These are phyloP conservation scores for Drosophila aff. DNA, from an alignment of 1,140 invertebrate species.

Conservation along the genomic window DNA sequence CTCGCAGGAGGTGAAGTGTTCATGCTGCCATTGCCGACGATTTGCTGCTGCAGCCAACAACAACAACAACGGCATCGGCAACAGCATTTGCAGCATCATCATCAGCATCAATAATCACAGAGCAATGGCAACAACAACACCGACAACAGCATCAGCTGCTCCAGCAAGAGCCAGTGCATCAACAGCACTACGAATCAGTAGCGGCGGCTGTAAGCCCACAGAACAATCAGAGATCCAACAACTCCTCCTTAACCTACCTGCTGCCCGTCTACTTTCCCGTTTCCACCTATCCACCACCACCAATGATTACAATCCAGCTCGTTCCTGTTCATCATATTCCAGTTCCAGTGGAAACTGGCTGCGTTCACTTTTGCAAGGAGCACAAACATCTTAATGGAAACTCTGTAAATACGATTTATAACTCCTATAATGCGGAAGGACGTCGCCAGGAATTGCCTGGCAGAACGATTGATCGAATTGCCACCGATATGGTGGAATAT, in stretches of 20 bases:
- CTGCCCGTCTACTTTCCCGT: not conserved
- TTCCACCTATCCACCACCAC: too few relatives aligned
- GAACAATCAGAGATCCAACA: not conserved
- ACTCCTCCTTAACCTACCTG: not conserved
- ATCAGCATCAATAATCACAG: constrained; percentile 1
- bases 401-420: not conserved
- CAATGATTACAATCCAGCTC: not conserved
- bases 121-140: not conserved
- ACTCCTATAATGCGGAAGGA: not conserved
- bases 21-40: constrained; percentile 78
- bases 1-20: constrained; percentile 81
- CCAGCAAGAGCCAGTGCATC: constrained; percentile 5
- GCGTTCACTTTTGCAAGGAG: not conserved
- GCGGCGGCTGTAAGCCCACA: not conserved
- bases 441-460: not conserved
- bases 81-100: too few relatives aligned
- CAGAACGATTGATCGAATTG: not conserved
- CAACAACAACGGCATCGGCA: constrained; percentile 7
- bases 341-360: not conserved
- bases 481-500: not conserved
- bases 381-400: not conserved
- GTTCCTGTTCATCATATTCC: not conserved
- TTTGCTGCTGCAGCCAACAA: constrained; percentile 54
- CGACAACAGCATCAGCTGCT: constrained; percentile 1
- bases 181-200: not conserved